phyloP scores from a whole-genome alignment of 2,888 invertebrate genomes.

The Cataglyphis albicans region DNA sequence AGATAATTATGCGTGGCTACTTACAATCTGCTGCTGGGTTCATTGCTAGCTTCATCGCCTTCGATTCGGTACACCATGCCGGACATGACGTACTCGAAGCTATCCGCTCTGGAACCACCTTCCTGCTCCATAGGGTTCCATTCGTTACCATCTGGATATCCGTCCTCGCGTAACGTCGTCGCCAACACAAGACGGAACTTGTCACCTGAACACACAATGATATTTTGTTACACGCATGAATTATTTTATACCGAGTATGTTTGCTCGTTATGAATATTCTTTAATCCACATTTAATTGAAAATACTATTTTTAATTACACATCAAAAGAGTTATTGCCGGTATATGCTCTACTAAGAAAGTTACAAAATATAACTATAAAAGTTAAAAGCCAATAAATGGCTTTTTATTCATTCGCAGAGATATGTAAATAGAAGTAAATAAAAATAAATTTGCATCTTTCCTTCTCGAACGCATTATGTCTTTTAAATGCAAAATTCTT shows the following conservation, averaged over 20 bases:
- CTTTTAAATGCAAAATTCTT: not conserved
- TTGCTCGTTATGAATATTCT: not conserved
- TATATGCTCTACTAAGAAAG: not conserved
- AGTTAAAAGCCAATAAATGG: not conserved
- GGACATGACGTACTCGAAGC: conserved; percentile 99
- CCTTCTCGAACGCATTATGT: not conserved
- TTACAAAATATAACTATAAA: not conserved
- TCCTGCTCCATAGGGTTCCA: conserved; percentile 96
- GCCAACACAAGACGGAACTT: conserved; percentile 95
- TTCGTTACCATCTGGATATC: conserved; percentile 96
- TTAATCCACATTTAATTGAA: not conserved
- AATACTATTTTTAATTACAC: not conserved
- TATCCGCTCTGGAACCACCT: conserved; percentile 95
- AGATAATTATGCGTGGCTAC: conserved; percentile 73
- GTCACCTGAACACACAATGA: conserved; percentile 78
- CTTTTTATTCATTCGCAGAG: not conserved
- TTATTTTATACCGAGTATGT: not conserved
- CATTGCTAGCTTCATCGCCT: conserved; percentile 96
- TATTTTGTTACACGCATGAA: conserved; percentile 20
- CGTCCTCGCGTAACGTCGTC: conserved; percentile 98
- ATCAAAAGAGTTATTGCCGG: not conserved
- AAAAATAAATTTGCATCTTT: not conserved
- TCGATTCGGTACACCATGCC: conserved; percentile 99
- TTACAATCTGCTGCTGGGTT: conserved; percentile 93
- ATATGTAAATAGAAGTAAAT: not conserved